phyloP scores from a whole-genome alignment of 2,113 vertebrate species.

The Turdus rufiventris region DNA sequence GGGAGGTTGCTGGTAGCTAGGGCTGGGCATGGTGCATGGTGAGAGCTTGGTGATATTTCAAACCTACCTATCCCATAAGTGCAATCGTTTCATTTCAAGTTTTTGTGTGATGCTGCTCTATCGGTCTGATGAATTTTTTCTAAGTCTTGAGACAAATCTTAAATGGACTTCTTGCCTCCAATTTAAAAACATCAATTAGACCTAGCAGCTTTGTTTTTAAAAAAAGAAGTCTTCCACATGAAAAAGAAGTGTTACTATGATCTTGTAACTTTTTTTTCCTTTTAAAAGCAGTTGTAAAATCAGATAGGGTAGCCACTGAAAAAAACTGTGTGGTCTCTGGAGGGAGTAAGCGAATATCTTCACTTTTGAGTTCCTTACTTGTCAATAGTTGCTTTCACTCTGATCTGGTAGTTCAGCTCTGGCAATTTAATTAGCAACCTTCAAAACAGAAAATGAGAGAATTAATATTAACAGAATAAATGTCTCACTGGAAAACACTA shows the following conservation, averaged over 20 bases:
- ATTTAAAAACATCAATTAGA: background rate
- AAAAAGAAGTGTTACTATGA: background rate
- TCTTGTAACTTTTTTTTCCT: background rate
- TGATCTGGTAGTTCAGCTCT: conserved; percentile 94
- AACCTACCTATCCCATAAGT: background rate
- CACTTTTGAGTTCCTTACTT: conserved; percentile 79
- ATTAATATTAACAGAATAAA: background rate
- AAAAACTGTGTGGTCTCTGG: background rate
- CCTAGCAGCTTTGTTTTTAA: background rate
- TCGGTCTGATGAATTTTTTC: background rate
- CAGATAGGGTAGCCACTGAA: background rate
- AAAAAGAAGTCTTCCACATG: background rate
- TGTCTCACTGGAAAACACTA: background rate
- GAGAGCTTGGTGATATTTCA: background rate
- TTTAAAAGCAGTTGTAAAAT: conserved; percentile 16
- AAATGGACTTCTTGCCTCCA: background rate
- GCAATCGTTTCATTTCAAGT: background rate
- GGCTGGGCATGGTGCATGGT: background rate
- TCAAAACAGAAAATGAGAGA: conserved; percentile 34
- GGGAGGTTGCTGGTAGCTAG: background rate
- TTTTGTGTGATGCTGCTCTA: background rate
- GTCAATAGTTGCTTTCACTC: conserved; percentile 96
- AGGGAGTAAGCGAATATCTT: background rate
- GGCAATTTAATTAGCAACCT: conserved; percentile 94
- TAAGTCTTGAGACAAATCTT: background rate